Percentiles rank a stretch among this genome's conserved stretches.
Conservation (phyloP, 1,140 invertebrate genomes). For the Nymphalis io region DNA sequence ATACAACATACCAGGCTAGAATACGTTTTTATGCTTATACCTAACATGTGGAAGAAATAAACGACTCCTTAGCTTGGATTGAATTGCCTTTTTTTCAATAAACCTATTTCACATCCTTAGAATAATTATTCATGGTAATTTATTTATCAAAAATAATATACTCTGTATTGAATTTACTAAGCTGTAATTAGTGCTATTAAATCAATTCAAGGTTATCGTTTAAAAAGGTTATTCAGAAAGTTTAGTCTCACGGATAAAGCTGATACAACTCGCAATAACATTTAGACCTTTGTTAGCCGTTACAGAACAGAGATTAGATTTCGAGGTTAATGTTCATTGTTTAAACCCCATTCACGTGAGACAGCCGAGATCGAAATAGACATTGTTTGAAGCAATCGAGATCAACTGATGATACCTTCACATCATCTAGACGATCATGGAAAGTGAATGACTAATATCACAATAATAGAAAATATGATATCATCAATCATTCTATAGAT, state of each 20-base stretch:
- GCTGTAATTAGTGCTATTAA: neutral
- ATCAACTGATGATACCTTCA: conserved; percentile 20
- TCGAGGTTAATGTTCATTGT: conserved; percentile 33
- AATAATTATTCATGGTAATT: no score
- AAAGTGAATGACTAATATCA: neutral
- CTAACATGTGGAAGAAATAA: neutral
- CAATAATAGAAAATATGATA: neutral
- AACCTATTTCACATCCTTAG: neutral
- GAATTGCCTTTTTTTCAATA: neutral
- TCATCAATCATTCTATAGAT: no score
- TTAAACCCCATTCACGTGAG: conserved; percentile 23
- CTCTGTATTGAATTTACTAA: neutral
- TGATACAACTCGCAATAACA: conserved; percentile 22
- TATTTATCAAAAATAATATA: no score
- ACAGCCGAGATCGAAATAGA: conserved; percentile 6
- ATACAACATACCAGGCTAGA: conserved; percentile 1
- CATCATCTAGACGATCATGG: conserved; percentile 2
- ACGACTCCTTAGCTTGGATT: neutral
- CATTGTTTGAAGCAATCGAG: conserved; percentile 20
- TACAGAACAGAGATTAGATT: conserved; percentile 31
- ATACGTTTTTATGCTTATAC: neutral
- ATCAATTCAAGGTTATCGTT: conserved; percentile 2
- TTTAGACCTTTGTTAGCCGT: conserved; percentile 26
- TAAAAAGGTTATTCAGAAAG: conserved; percentile 11
- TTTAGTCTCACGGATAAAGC: conserved; percentile 18